These are phyloP conservation scores for Hippotragus niger DNA, from an alignment of 2,113 vertebrate genomes.

Conservation along the genomic window DNA sequence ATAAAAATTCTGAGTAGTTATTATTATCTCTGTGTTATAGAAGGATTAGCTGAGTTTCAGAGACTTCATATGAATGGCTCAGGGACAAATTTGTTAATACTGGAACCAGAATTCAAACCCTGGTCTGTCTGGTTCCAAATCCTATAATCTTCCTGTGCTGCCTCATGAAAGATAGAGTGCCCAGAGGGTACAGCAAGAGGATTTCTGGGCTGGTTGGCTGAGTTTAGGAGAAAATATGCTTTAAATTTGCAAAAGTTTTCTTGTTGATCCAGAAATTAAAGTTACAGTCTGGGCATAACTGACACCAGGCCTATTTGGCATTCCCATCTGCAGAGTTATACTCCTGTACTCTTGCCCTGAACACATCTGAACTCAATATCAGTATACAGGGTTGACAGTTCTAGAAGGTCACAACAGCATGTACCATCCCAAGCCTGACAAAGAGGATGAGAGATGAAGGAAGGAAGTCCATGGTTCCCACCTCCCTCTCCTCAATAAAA, in stretches of 20 bases:
- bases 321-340: neutral
- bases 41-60: neutral
- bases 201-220: neutral
- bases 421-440: neutral
- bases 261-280: slow-evolving; percentile 4
- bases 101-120: slow-evolving; percentile 2
- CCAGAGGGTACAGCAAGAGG: neutral
- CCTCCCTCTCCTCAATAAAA: neutral
- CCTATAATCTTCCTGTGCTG: neutral
- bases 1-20: slow-evolving; percentile 7
- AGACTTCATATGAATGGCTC: neutral
- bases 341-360: neutral
- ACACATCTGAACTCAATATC: neutral
- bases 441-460: neutral
- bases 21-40: neutral
- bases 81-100: neutral
- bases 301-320: neutral
- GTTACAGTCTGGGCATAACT: neutral
- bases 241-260: slow-evolving; percentile 11
- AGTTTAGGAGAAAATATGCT: neutral
- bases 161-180: neutral
- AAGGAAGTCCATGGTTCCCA: neutral
- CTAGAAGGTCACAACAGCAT: neutral
- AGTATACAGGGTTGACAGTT: neutral
- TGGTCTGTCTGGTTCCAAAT: neutral